These are phyloP conservation scores for Drosophila anomalipes DNA, from an alignment of 2,888 invertebrate genomes.

Conservation along the genomic window DNA sequence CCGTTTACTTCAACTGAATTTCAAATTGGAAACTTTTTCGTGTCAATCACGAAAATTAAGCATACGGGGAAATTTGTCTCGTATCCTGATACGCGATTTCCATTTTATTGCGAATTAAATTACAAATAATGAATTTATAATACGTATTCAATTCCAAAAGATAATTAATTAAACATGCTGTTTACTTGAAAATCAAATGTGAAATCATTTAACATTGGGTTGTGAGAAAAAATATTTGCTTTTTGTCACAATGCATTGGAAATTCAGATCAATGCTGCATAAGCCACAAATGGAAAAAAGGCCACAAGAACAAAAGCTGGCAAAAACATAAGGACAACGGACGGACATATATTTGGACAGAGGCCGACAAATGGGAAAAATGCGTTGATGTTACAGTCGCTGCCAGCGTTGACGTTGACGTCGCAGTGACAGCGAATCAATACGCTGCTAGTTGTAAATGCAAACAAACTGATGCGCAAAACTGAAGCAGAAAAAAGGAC, in stretches of 20 bases:
- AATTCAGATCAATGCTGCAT: slow-evolving; percentile 39
- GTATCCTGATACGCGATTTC: neutral
- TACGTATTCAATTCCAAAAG: neutral
- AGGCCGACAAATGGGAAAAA: slow-evolving; percentile 63
- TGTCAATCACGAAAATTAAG: neutral
- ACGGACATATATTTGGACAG: slow-evolving; percentile 31
- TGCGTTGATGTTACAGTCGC: slow-evolving; percentile 54
- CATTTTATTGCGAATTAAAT: neutral
- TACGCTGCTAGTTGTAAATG: slow-evolving; percentile 55
- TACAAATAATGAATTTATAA: neutral
- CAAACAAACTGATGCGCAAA: slow-evolving; percentile 47
- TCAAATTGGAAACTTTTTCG: neutral
- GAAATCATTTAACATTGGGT: neutral
- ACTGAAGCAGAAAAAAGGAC: slow-evolving; percentile 25
- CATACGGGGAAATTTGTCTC: neutral
- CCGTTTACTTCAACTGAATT: neutral
- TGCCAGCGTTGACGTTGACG: slow-evolving; percentile 18
- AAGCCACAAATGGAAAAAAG: slow-evolving; percentile 36
- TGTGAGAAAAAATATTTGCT: neutral
- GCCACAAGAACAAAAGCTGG: slow-evolving; percentile 16
- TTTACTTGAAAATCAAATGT: slow-evolving; percentile 2
- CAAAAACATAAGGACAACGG: slow-evolving; percentile 33
- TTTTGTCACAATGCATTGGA: slow-evolving; percentile 18
- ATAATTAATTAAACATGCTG: slow-evolving; percentile 1
- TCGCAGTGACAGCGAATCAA: slow-evolving; percentile 65